Conservation (phyloP, 92 coral and sea anemone species). For the Plumapathes pennacea region DNA sequence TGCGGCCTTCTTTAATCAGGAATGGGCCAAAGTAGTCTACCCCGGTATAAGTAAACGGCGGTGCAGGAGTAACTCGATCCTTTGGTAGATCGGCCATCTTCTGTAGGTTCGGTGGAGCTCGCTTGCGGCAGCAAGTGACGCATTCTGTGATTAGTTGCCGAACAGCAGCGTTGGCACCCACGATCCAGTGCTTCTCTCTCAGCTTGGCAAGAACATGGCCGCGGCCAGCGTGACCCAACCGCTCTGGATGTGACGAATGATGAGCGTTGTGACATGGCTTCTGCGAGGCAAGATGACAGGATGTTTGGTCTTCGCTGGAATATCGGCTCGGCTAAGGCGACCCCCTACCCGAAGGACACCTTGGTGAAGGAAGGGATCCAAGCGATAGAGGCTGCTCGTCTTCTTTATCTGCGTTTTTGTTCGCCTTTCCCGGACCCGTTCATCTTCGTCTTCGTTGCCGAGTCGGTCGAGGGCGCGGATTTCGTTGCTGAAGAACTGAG, state of each 20-base stretch:
- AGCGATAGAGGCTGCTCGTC: constrained; percentile 41
- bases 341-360: constrained; percentile 57
- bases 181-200: constrained; percentile 53
- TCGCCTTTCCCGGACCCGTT: constrained; percentile 13
- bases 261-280: constrained; percentile 44
- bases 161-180: constrained; percentile 35
- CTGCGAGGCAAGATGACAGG: constrained; percentile 51
- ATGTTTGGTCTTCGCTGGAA: constrained; percentile 44
- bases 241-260: constrained; percentile 34
- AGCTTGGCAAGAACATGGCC: constrained; percentile 48
- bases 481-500: constrained; percentile 27
- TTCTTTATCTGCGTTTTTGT: constrained; percentile 14
- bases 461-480: constrained; percentile 10
- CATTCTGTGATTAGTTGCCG: constrained; percentile 50
- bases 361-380: constrained; percentile 42
- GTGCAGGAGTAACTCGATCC: constrained; percentile 39
- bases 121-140: constrained; percentile 52
- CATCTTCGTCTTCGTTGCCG: constrained; percentile 13
- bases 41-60: constrained; percentile 56
- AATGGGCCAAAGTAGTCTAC: constrained; percentile 62
- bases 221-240: constrained; percentile 58
- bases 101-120: constrained; percentile 37
- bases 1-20: constrained; percentile 29
- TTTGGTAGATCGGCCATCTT: constrained; percentile 64
- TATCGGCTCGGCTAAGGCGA: constrained; percentile 48